Evolutionary conservation across 2,113 vertebrate species (phyloP), one percentile per base, ranked within the genome.

Genomic region (Noturus placidus): DNA sequence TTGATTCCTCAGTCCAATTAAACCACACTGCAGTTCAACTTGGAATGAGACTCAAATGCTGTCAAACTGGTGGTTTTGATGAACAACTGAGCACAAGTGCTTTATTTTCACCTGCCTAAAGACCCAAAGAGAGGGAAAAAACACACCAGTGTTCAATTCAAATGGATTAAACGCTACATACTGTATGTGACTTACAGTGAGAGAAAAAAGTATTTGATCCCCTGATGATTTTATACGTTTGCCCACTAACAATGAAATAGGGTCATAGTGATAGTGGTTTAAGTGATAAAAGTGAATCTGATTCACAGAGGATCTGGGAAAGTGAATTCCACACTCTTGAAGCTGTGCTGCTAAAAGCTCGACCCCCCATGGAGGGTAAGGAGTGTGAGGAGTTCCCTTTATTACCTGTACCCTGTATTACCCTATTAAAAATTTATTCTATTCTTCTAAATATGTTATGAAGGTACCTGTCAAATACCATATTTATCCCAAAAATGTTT

Each of bases 311-410:
- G 38, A 76, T 76, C 20, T 50, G 42, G 22, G 38, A 54, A 79
- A 30, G 15, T 78, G 27, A 54, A 78, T 54, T 54, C 76, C 76
- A 19, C n/a, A 54, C 76, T 54, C 50, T 56, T 30, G 76, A 54
- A 79, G n/a, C 50, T 30, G 76, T 79, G 76, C 10, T 79, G 76
- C 76, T 79, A 79, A 79, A 79, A 79, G 76, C 76, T 54, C 17
- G n/a, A 79, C 50, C 76, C 72, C 15, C 76, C n/a, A 27, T 17
- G 11, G 74, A 77, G 74, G 46, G 5, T 33, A 54, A n/a, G 42
- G 5, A 30, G 50, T 7, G 9, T 42, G 38, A 74, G 35, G 35
- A 56, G 76, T 33, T 54, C 11, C 27, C 76, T 30, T 56, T 54
- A n/a, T n/a, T n/a, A n/a, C n/a, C n/a, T n/a, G n/a, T n/a, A n/a